Conservation (phyloP, 2,797 vertebrate species). For the Cossypha niveicapilla region DNA sequence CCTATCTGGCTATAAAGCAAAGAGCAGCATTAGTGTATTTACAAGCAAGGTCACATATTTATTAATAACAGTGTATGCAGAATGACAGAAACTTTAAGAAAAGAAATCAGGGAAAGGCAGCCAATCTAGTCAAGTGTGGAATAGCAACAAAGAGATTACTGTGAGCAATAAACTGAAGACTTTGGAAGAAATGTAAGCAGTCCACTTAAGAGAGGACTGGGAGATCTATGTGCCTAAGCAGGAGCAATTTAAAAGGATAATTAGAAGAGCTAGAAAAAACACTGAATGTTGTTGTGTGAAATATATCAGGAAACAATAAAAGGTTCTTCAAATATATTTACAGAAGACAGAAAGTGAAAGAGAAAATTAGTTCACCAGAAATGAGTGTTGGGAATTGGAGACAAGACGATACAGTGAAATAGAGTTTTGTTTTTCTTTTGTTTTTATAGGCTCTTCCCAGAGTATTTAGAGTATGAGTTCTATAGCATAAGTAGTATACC, state of each 20-base stretch:
- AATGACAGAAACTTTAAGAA: conserved; percentile 27
- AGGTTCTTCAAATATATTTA: conserved; percentile 47
- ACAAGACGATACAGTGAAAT: neutral
- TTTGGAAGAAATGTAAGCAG: neutral
- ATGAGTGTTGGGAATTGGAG: conserved; percentile 9
- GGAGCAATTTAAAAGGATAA: conserved; percentile 32
- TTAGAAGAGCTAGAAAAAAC: conserved; percentile 21
- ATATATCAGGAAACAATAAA: conserved; percentile 41
- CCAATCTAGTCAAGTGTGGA: conserved; percentile 13
- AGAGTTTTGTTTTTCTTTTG: neutral
- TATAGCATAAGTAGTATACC: neutral
- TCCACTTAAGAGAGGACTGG: conserved; percentile 27
- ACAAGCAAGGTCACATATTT: neutral
- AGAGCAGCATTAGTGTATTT: neutral
- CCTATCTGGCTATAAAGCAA: neutral
- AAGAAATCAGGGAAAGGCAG: conserved; percentile 10
- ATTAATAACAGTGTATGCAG: neutral
- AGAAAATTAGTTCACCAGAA: conserved; percentile 44
- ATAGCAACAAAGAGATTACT: neutral
- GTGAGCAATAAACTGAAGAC: neutral
- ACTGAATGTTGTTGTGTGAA: neutral
- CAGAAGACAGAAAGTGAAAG: conserved; percentile 23
- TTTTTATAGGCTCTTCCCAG: neutral
- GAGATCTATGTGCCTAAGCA: conserved; percentile 26
- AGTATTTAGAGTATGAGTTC: neutral